These are phyloP conservation scores for Reinhardtius hippoglossoides DNA, from an alignment of 2,113 vertebrate species.

Conservation along the genomic window DNA sequence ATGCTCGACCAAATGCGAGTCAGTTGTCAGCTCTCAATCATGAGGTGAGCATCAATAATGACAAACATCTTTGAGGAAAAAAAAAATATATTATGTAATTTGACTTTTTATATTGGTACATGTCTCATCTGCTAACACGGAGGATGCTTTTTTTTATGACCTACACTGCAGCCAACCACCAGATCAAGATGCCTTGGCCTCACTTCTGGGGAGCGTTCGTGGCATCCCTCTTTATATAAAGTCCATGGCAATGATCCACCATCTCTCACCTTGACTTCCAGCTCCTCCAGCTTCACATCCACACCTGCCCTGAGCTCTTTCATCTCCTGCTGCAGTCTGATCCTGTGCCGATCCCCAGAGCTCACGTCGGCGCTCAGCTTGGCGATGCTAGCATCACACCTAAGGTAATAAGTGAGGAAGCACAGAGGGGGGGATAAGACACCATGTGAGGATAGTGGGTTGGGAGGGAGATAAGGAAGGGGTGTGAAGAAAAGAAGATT, in stretches of 20 bases:
- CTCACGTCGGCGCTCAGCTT: constrained; percentile 83
- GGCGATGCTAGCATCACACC: constrained; percentile 87
- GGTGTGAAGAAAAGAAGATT: not conserved
- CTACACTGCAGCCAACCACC: too few species aligned
- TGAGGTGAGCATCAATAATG: too few species aligned
- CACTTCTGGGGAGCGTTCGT: too few species aligned
- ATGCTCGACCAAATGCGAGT: too few species aligned
- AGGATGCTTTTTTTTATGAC: too few species aligned
- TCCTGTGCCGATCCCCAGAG: constrained; percentile 69
- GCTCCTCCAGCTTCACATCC: constrained; percentile 73
- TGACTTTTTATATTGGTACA: too few species aligned
- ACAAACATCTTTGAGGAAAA: too few species aligned
- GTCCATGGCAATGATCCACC: not conserved
- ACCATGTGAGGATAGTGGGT: not conserved
- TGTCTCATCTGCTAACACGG: too few species aligned
- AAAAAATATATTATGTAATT: too few species aligned
- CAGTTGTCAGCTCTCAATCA: too few species aligned
- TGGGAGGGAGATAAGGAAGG: constrained; percentile 23
- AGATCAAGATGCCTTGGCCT: too few species aligned
- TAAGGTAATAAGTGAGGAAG: constrained; percentile 59
- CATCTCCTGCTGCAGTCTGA: constrained; percentile 79
- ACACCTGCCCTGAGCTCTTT: constrained; percentile 71
- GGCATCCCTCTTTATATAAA: not conserved
- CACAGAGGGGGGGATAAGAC: constrained; percentile 16
- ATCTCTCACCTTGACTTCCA: constrained; percentile 85